Percentiles rank a stretch among this genome's conserved stretches.
These are phyloP conservation scores for Drosophila helvetica DNA, from an alignment of 2,888 invertebrate species.

Conservation along the genomic window DNA sequence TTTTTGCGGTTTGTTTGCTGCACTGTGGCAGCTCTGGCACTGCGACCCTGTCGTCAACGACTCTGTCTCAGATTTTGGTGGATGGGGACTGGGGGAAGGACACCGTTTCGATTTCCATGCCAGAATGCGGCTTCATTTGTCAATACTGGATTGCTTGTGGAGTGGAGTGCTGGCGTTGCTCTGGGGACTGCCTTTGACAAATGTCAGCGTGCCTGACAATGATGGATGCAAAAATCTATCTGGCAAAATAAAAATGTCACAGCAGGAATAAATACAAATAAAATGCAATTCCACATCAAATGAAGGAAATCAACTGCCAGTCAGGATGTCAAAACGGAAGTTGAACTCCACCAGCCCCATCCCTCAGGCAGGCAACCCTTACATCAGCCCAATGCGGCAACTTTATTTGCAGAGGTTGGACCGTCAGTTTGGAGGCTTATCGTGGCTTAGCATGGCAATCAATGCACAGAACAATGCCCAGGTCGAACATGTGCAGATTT, in stretches of 20 bases:
- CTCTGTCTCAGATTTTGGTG: conserved; percentile 2
- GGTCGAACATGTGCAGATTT: conserved; percentile 8
- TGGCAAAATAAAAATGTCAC: conserved; percentile 67
- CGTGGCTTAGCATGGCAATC: not conserved
- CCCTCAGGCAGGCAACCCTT: not conserved
- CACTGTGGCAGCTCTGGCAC: conserved; percentile 45
- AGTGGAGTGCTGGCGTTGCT: not conserved
- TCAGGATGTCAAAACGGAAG: conserved; percentile 57
- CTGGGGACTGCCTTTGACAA: conserved; percentile 48
- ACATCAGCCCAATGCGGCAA: not conserved
- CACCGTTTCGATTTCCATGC: conserved; percentile 56
- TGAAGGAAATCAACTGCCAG: conserved; percentile 71
- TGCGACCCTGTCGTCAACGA: conserved; percentile 18
- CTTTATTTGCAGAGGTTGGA: conserved; percentile 3
- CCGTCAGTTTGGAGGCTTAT: too few species aligned
- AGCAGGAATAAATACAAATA: conserved; percentile 59
- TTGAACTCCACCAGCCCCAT: not conserved
- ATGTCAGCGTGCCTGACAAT: conserved; percentile 65
- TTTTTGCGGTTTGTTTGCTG: conserved; percentile 75
- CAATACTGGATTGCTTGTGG: conserved; percentile 34
- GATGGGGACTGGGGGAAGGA: not conserved
- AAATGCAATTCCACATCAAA: conserved; percentile 68
- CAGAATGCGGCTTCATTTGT: conserved; percentile 74
- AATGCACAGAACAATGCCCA: not conserved
- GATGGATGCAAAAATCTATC: conserved; percentile 73